These are phyloP conservation scores for Canis aureus DNA, from an alignment of 2,113 vertebrate species.

Conservation along the genomic window DNA sequence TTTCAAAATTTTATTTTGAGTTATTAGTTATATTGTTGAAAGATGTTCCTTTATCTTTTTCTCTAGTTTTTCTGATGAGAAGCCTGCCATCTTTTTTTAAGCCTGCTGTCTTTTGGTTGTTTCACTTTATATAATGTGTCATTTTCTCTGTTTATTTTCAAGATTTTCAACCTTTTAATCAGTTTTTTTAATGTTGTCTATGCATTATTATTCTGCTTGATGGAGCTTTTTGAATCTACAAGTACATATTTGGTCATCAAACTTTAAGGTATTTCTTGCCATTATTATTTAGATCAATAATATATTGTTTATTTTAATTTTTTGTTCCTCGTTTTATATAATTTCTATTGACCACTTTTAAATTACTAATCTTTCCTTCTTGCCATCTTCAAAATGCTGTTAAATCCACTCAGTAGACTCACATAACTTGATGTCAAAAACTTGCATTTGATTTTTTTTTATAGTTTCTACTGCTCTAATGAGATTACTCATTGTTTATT, in stretches of 20 bases:
- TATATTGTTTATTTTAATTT: background rate
- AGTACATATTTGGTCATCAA: background rate
- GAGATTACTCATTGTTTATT: background rate
- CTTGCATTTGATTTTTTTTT: background rate
- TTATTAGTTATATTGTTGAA: slow-evolving; percentile 5
- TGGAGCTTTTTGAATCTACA: background rate
- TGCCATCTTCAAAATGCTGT: background rate
- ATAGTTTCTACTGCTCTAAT: background rate
- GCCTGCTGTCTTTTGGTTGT: background rate
- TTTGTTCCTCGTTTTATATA: background rate
- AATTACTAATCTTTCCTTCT: background rate
- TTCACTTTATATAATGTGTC: background rate
- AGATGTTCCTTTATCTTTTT: background rate
- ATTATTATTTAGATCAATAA: background rate
- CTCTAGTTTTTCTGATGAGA: background rate
- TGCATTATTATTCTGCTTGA: background rate
- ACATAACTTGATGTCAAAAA: background rate
- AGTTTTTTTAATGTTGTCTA: background rate
- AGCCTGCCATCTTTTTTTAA: background rate
- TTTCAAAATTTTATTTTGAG: background rate
- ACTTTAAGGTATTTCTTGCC: background rate
- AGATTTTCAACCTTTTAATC: slow-evolving; percentile 23
- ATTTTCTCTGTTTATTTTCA: background rate
- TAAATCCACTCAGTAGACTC: background rate
- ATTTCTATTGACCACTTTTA: background rate